Conservation (phyloP, 1,140 invertebrate species). For the Nephotettix cincticeps region DNA sequence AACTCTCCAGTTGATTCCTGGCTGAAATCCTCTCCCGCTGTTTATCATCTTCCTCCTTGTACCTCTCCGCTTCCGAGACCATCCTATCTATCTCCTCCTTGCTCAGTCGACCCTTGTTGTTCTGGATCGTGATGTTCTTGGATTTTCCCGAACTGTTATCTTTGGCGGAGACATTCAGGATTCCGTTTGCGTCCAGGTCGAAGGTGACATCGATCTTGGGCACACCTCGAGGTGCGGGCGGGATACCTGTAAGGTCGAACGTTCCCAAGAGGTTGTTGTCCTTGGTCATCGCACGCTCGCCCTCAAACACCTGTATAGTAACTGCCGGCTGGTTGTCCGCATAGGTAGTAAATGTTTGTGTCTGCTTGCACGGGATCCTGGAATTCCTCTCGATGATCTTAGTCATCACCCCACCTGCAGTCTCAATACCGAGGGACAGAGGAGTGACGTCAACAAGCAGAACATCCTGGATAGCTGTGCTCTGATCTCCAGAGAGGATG, state of each 20-base stretch:
- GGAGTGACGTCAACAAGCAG: conserved; percentile 57
- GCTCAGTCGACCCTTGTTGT: conserved; percentile 88
- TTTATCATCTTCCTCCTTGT: conserved; percentile 56
- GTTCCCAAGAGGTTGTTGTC: conserved; percentile 77
- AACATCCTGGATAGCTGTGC: conserved; percentile 56
- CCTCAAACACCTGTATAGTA: conserved; percentile 81
- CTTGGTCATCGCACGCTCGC: conserved; percentile 75
- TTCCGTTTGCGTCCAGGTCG: conserved; percentile 80
- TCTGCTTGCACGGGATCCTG: conserved; percentile 55
- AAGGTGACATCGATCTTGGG: too few relatives aligned
- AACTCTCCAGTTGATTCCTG: conserved; percentile 81
- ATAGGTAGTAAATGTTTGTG: conserved; percentile 56
- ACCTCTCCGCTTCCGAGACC: conserved; percentile 70
- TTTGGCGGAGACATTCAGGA: conserved; percentile 75
- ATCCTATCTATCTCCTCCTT: too few relatives aligned
- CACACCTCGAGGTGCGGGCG: conserved; percentile 82
- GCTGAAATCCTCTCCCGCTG: conserved; percentile 63
- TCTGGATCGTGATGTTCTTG: conserved; percentile 83
- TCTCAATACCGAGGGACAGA: conserved; percentile 57
- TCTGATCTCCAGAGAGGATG: conserved; percentile 58
- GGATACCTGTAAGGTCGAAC: too few relatives aligned
- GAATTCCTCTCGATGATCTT: conserved; percentile 57
- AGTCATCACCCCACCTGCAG: conserved; percentile 58
- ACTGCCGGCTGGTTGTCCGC: conserved; percentile 64
- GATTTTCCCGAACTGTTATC: conserved; percentile 74